Evolutionary conservation across 2,113 vertebrate genomes (phyloP).

Genomic region (Mus spicilegus): DNA sequence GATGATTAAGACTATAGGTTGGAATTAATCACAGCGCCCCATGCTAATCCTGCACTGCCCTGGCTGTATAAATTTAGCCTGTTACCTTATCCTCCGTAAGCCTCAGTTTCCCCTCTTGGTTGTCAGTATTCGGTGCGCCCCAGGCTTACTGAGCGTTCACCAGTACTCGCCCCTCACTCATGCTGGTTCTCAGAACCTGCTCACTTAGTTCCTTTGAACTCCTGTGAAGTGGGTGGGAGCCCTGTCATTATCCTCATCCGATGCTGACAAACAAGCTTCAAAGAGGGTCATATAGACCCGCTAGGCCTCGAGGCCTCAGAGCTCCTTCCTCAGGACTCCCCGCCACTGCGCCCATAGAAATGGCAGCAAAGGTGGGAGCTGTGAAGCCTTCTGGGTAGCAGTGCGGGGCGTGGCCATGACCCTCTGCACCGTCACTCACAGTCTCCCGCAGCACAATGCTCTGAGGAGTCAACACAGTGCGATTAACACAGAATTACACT

Average conservation of each 20-base stretch:
- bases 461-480: neutral
- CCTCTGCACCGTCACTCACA: no score
- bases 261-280: neutral
- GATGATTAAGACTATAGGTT: neutral
- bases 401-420: no score
- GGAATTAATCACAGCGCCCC: neutral
- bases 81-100: neutral
- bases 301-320: neutral
- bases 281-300: neutral
- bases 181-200: neutral
- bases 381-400: neutral
- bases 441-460: neutral
- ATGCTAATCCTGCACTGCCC: neutral
- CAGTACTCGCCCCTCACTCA: neutral
- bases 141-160: neutral
- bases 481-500: neutral
- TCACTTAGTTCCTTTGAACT: neutral
- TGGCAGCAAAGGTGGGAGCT: neutral
- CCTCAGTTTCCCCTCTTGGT: neutral
- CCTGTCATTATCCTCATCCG: neutral
- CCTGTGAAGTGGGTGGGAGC: neutral
- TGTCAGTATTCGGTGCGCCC: neutral
- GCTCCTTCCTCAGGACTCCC: neutral
- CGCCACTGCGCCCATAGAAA: neutral
- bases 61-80: no score